Conservation (phyloP, 92 coral and sea anemone genomes). For the Zoanthus gigantus region DNA sequence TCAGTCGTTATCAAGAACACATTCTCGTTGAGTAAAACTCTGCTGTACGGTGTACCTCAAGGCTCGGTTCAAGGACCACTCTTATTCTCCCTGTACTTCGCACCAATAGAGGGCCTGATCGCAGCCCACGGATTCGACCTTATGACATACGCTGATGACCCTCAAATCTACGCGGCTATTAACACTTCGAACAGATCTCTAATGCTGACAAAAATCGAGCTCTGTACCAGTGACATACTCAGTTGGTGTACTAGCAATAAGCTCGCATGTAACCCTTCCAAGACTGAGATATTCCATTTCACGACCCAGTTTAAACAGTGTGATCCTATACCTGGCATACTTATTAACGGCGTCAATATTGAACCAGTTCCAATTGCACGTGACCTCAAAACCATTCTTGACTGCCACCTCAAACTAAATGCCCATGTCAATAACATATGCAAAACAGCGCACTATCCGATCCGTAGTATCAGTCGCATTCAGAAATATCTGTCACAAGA, state of each 20-base stretch:
- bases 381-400: conserved; percentile 26
- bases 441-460: background rate
- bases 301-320: conserved; percentile 18
- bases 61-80: conserved; percentile 64
- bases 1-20: conserved; percentile 43
- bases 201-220: conserved; percentile 23
- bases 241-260: conserved; percentile 29
- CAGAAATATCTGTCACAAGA: too few species aligned
- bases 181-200: conserved; percentile 24
- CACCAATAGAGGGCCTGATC: conserved; percentile 57
- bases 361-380: conserved; percentile 17
- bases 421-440: conserved; percentile 7
- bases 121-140: conserved; percentile 24
- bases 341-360: background rate
- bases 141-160: conserved; percentile 52
- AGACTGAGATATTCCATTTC: conserved; percentile 15
- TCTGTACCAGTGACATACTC: conserved; percentile 11
- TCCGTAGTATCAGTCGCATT: too few species aligned
- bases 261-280: conserved; percentile 16
- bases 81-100: conserved; percentile 48
- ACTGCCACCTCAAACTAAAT: conserved; percentile 20
- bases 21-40: conserved; percentile 13
- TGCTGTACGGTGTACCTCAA: conserved; percentile 50
- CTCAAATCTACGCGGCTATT: conserved; percentile 41
- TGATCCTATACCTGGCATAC: conserved; percentile 30